Evolutionary conservation across 2,888 invertebrate species (phyloP).

Genomic region (Eurytoma californica): DNA sequence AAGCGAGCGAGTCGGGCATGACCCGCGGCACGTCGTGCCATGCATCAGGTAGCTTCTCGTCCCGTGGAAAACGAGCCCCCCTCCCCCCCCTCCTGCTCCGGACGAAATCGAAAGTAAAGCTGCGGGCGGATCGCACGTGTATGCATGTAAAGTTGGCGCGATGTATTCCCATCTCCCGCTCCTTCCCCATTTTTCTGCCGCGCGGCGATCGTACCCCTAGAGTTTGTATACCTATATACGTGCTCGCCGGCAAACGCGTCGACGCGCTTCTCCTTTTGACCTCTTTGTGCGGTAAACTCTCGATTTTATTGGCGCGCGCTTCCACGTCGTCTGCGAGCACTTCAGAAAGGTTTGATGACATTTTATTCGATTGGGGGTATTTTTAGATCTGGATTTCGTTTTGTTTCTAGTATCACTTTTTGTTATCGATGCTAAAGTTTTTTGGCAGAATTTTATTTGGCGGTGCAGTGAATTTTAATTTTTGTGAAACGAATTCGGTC

Average conservation of each 20-base stretch:
- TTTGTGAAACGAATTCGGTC: no score
- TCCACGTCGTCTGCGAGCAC: no score
- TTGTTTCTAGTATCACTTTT: no score
- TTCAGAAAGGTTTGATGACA: no score
- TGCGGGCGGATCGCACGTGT: slow-evolving; percentile 23
- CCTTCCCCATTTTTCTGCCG: neutral
- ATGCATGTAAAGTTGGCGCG: neutral
- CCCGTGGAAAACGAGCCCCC: neutral
- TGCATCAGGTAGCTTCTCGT: no score
- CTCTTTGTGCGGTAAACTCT: neutral
- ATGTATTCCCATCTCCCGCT: neutral
- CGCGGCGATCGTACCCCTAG: neutral
- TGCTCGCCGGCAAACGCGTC: neutral
- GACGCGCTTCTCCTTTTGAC: neutral
- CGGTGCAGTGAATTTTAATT: no score
- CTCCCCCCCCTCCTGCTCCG: neutral
- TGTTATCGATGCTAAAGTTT: no score
- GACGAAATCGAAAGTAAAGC: slow-evolving; percentile 61
- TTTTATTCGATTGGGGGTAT: no score
- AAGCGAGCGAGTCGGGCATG: no score
- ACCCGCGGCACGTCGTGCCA: no score
- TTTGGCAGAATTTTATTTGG: no score
- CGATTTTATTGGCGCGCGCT: neutral
- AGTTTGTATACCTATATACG: neutral
- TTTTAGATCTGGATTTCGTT: no score